Evolutionary conservation across 92 coral and sea anemone genomes (phyloP).

Genomic region (Phenganax marumi): DNA sequence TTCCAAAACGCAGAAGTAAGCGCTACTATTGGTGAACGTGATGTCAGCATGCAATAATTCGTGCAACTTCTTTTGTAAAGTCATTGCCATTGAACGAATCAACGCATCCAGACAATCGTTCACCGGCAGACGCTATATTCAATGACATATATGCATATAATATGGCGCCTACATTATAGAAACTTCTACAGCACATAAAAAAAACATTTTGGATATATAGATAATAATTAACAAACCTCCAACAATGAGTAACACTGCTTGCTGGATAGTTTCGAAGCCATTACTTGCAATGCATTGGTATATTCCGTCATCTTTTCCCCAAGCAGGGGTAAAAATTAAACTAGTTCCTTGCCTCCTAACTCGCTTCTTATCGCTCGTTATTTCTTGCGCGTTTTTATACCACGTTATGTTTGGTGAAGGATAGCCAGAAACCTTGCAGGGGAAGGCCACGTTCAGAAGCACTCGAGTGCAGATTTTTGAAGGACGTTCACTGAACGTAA

Average conservation of each 20-base stretch:
- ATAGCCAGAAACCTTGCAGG: conserved; percentile 75
- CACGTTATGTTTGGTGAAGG: conserved; percentile 89
- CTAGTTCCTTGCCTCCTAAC: conserved; percentile 49
- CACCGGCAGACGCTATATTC: background rate
- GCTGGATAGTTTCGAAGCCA: conserved; percentile 75
- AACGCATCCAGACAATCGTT: background rate
- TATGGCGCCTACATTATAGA: background rate
- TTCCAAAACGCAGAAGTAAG: conserved; percentile 30
- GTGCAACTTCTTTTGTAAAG: too few species aligned
- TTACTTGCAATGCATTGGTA: conserved; percentile 95
- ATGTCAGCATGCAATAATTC: too few species aligned
- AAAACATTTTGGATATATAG: background rate
- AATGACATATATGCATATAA: background rate
- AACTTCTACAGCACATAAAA: background rate
- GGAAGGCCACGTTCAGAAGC: conserved; percentile 51
- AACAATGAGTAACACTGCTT: conserved; percentile 70
- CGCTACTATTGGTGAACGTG: too few species aligned
- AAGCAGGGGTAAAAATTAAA: conserved; percentile 62
- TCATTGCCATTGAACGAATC: too few species aligned
- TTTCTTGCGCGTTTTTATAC: conserved; percentile 69
- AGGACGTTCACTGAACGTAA: conserved; percentile 67
- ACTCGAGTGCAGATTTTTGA: conserved; percentile 59
- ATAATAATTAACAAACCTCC: conserved; percentile 60
- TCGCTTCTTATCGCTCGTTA: conserved; percentile 57
- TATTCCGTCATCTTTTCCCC: conserved; percentile 71